Conservation (phyloP, 2,797 vertebrate species). For the Enteromius unitaeniatus region DNA sequence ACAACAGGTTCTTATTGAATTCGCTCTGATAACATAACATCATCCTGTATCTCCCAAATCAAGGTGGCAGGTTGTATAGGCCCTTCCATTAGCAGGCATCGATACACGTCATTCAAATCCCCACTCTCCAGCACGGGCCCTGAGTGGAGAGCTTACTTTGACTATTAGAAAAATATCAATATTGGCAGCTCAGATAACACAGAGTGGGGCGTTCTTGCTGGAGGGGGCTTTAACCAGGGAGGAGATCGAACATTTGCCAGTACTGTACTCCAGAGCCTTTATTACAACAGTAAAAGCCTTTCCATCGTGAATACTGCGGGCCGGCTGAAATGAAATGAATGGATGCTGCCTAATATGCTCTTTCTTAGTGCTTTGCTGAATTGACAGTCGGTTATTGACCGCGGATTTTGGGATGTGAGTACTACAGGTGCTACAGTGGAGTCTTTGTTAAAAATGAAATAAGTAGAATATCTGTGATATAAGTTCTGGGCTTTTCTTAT, state of each 20-base stretch:
- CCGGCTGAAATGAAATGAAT: conserved; percentile 14
- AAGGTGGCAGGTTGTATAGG: conserved; percentile 34
- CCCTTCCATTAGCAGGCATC: conserved; percentile 41
- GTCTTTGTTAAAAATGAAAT: background rate
- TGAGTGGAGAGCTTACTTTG: conserved; percentile 31
- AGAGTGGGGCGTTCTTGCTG: conserved; percentile 23
- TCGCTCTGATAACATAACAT: conserved; percentile 7
- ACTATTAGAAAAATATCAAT: conserved; percentile 56
- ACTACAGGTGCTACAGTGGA: background rate
- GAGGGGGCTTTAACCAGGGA: conserved; percentile 30
- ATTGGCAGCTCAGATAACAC: conserved; percentile 50
- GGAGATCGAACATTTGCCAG: conserved; percentile 1
- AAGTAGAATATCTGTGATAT: background rate
- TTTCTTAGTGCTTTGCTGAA: conserved; percentile 7
- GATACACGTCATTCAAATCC: conserved; percentile 47
- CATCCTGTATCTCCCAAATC: conserved; percentile 9
- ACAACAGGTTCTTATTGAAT: conserved; percentile 28
- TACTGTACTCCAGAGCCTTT: conserved; percentile 29
- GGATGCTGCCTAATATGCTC: conserved; percentile 1
- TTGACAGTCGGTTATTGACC: background rate
- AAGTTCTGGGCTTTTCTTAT: background rate
- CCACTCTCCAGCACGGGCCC: conserved; percentile 8
- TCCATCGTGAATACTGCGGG: background rate
- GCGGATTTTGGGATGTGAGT: background rate
- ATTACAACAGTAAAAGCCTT: conserved; percentile 17